Evolutionary conservation across 2,888 invertebrate species (phyloP), one percentile per base, ranked within the genome.

Genomic region (Congeria kusceri): DNA sequence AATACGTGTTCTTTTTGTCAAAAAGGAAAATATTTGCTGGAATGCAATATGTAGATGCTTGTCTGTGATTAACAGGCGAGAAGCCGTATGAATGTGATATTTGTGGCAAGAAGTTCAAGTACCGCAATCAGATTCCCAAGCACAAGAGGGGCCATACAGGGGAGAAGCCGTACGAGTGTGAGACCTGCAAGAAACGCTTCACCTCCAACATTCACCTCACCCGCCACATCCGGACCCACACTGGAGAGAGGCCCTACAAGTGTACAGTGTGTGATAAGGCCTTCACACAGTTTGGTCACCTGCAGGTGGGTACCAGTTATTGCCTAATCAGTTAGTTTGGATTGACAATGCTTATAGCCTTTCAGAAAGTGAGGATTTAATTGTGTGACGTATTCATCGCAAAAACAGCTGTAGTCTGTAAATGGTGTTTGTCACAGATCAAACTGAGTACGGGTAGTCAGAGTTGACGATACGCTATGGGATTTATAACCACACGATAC

Each of bases 81-180:
- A 83, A 80, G 49, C 83, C 79, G 0, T 80, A 83, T 62, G 79
- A 83, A 32, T 83, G 83, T 71, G 83, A 83, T n/a, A 77, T 83
- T 13, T 83, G 83, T 56, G 79, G 79, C 20, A 77, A 80, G 58
- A 77, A 68, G 57, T 83, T 83, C 47, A 83, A 83, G 46, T 83
- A 83, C 46, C 69, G 83, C 7, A 83, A 83, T 28, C 83, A 82
- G 70, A 82, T 82, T 7, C 82, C 82, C 2, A 82, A 82, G 66
- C 82, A 82, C 57, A 47, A 71, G 1, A 68, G 82, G 7, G 76
- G 62, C 0, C 82, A 82, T 53, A 78, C 79, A 0, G 83, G 83
- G 0, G 83, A 83, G 23, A 62, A 67, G 20, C 83, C 83, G 15
- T 83, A 83, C 28, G 44, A 79, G 44, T 83, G 83, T 61, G 46